Evolutionary conservation across 1,140 invertebrate genomes (phyloP).

Genomic region (Palaemon carinicauda): DNA sequence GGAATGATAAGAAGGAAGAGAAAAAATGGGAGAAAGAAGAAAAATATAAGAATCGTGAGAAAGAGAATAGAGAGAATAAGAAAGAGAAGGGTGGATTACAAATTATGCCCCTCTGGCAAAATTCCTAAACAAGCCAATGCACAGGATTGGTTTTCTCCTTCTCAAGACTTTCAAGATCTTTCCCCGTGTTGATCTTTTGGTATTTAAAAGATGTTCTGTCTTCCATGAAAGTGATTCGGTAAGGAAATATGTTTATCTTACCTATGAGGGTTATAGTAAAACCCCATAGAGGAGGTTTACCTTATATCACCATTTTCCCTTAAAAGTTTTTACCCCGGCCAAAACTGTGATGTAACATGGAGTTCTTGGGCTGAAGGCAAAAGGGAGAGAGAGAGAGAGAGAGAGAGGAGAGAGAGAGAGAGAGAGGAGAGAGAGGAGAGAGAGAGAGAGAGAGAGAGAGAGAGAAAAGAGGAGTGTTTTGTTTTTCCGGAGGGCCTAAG

Average conservation of each 20-base stretch:
- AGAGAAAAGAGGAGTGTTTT: slow-evolving; percentile 51
- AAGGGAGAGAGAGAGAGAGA: background rate
- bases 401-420: background rate
- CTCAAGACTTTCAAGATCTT: too few species aligned
- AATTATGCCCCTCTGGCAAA: too few species aligned
- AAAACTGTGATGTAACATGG: slow-evolving; percentile 35
- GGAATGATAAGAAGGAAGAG: too few species aligned
- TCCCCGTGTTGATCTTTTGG: too few species aligned
- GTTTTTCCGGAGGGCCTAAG: slow-evolving; percentile 56
- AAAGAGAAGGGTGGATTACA: background rate
- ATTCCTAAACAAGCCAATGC: too few species aligned
- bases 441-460: background rate
- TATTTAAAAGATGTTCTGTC: too few species aligned
- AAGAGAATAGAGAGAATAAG: background rate
- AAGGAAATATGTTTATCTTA: too few species aligned
- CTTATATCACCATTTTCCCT: background rate
- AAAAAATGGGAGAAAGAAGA: background rate
- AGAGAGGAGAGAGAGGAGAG: slow-evolving; percentile 32
- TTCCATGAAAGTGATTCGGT: too few species aligned
- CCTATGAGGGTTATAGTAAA: too few species aligned
- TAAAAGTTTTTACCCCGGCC: background rate
- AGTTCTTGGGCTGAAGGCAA: background rate
- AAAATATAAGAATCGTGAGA: background rate
- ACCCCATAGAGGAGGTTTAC: too few species aligned
- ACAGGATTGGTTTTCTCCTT: too few species aligned